Conservation (phyloP, 2,888 invertebrate genomes). For the Lithophane socia region DNA sequence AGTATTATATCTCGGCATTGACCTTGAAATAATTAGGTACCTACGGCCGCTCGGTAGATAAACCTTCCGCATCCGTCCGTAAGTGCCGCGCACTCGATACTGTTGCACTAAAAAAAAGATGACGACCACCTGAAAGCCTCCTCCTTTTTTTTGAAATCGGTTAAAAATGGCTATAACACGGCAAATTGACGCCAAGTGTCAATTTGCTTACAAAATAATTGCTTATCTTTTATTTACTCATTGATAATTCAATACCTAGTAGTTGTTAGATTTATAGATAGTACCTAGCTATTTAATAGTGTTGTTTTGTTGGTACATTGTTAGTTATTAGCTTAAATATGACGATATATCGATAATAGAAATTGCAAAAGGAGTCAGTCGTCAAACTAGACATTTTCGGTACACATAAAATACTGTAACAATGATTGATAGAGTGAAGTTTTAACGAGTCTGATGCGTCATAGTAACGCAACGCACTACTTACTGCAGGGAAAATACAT, state of each 20-base stretch:
- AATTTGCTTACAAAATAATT: neutral
- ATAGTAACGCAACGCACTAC: constrained; percentile 41
- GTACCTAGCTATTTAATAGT: too few species aligned
- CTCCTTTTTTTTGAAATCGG: neutral
- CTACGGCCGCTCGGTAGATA: too few species aligned
- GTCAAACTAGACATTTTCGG: constrained; percentile 12
- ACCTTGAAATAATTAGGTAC: too few species aligned
- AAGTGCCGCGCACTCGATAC: too few species aligned
- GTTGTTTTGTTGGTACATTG: too few species aligned
- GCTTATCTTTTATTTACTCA: neutral
- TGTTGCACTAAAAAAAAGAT: too few species aligned
- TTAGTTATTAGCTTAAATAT: neutral
- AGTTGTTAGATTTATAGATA: too few species aligned
- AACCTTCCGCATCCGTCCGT: too few species aligned
- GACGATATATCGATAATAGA: neutral
- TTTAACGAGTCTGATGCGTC: constrained; percentile 50
- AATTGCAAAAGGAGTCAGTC: constrained; percentile 1
- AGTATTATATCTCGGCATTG: too few species aligned
- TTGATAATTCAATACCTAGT: neutral
- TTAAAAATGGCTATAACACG: neutral
- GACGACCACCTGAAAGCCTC: too few species aligned
- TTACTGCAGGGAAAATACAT: constrained; percentile 47
- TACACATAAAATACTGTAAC: constrained; percentile 20
- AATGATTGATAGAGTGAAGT: constrained; percentile 42
- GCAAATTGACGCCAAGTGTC: neutral